phyloP scores from a whole-genome alignment of 30 jellyfish, hydroid and myxozoan species.

The Sanderia malayensis region DNA sequence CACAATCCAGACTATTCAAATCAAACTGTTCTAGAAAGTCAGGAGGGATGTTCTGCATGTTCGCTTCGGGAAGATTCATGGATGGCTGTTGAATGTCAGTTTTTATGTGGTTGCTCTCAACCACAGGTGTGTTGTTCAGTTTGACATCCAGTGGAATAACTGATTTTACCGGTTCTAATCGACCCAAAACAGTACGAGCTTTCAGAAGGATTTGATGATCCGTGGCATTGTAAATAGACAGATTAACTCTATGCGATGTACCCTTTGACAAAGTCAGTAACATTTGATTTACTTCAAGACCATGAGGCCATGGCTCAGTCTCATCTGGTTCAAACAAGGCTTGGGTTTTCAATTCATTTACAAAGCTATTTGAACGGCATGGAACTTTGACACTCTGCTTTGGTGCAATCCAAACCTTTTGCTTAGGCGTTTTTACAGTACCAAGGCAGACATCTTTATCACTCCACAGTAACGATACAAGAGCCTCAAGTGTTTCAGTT shows the following conservation, averaged over 20 bases:
- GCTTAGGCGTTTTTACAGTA: conserved; percentile 33
- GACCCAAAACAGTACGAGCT: conserved; percentile 41
- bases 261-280: conserved; percentile 20
- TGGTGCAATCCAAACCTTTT: conserved; percentile 29
- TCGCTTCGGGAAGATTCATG: conserved; percentile 4
- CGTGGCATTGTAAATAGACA: conserved; percentile 21
- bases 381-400: conserved; percentile 32
- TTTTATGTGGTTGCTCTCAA: not conserved
- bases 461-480: conserved; percentile 3
- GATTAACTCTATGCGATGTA: conserved; percentile 11
- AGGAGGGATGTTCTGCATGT: conserved; percentile 12
- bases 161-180: conserved; percentile 17
- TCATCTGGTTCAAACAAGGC: conserved; percentile 39
- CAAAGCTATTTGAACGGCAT: conserved; percentile 19
- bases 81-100: conserved; percentile 1
- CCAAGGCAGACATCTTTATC: conserved; percentile 28
- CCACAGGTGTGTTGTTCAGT: conserved; percentile 14
- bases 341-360: conserved; percentile 11
- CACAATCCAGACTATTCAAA: conserved; percentile 10
- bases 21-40: conserved; percentile 20
- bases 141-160: conserved; percentile 16
- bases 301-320: conserved; percentile 29
- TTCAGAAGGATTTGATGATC: conserved; percentile 17
- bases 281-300: conserved; percentile 17
- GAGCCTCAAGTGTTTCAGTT: conserved; percentile 35